A percentile compares a stretch with the other conserved stretches of the same genome.
Evolutionary conservation across 64 coral and sea anemone species (phyloP).

Genomic region (Dendronephthya gigantea): DNA sequence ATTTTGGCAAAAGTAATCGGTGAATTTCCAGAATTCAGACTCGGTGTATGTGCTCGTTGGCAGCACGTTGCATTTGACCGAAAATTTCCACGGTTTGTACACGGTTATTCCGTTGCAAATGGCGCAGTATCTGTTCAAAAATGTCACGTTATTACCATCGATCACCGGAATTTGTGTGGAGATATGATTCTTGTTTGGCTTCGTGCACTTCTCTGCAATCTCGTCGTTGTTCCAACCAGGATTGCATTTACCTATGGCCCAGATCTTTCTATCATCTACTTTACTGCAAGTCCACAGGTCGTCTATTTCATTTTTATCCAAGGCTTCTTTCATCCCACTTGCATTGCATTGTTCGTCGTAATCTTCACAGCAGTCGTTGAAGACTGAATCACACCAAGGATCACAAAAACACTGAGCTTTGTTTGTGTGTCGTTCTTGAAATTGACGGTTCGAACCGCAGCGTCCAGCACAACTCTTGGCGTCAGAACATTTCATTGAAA

Average conservation of each 20-base stretch:
- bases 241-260: background rate
- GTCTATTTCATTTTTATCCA: background rate
- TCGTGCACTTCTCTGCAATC: background rate
- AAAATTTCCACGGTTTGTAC: background rate
- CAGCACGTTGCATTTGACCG: background rate
- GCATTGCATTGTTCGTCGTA: background rate
- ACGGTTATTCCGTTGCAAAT: background rate
- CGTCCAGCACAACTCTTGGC: background rate
- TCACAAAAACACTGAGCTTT: background rate
- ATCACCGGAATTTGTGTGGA: background rate
- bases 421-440: background rate
- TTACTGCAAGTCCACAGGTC: background rate
- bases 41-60: background rate
- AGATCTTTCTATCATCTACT: background rate
- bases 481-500: background rate
- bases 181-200: background rate
- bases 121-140: background rate
- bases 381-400: background rate
- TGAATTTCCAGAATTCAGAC: background rate
- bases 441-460: background rate
- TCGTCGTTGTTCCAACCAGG: background rate
- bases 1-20: background rate
- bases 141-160: background rate
- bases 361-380: background rate
- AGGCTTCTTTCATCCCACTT: background rate